Base-by-base conservation (phyloP, 1,140 invertebrate genomes). In the Neodiprion fabricii region DNA sequence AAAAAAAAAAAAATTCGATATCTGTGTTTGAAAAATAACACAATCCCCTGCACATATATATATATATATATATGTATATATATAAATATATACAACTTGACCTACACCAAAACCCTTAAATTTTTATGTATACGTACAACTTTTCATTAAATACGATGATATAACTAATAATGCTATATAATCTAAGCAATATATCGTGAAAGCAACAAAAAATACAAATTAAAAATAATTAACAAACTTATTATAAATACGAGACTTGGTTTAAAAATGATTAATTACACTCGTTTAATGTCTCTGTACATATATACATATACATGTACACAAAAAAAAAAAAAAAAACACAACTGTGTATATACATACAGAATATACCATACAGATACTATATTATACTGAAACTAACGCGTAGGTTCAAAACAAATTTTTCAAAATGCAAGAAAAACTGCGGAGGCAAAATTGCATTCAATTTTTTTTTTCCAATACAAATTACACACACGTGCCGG, bases 141-240 rank as follows among this genome's bases (percentile, higher is more conserved):
- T 40, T 40, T 61, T 9, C 5, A 61, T 61, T 61, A 61, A 61
- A 61, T 61, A 61, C 53, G 53, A 61, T 61, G 53, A 61, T 61
- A 61, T 40, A 40, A 40, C n/a, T 61, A 61, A 61, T 61, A 61
- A 61, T 61, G 53, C 53, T 61, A 61, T 61, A 61, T 61, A 61
- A 61, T 61, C 53, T 61, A 61, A 61, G 53, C 53, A 61, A 61
- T 61, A 61, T 12, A 61, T 17, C 11, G n/a, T 61, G 53, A 61
- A 61, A 61, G 53, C 11, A 61, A 17, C 5, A 61, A 61, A 12
- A 61, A 61, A 61, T 61, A 61, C 53, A 61, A 61, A 61, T 14
- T 14, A 61, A 9, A 61, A 61, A 61, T 11, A 61, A 61, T 40
- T 40, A 40, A 61, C n/a, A 61, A 61, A 61, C 8, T 12, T 14